Base-by-base conservation (phyloP, 2,888 invertebrate species). In the Hypercompe scribonia region DNA sequence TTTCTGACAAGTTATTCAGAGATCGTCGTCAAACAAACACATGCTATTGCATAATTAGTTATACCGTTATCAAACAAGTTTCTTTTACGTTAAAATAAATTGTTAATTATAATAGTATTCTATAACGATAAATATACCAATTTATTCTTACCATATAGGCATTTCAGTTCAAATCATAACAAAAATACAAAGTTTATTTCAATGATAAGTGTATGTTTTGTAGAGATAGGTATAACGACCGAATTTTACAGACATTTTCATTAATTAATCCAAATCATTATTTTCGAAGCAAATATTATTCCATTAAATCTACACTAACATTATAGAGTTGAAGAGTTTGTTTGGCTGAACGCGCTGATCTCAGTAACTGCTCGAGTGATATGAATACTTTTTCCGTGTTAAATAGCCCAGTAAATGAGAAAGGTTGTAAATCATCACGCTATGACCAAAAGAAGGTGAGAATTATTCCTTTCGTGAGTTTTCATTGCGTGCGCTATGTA, bases 101-200 rank as follows among this genome's bases (percentile, higher is more conserved):
- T 69, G 11, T n/a, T 75, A 77, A 67, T n/a, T 67, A 69, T 70
- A 76, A 72, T 73, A 73, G 73, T 72, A 76, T 75, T 70, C 75
- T 65, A 72, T 76, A 73, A 75, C 75, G 70, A 77, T 82, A 77
- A 79, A 82, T 68, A 79, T 75, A 71, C 81, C 79, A 82, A 82
- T 83, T 79, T 79, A 82, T 81, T 79, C 71, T 69, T 78, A 76
- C 65, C 74, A 81, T 72, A 74, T 74, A 80, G 68, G 69, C 67
- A 50, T n/a, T 74, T 58, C 65, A 42, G 50, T 72, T 33, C 3
- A 54, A 70, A 71, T 46, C 64, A 65, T 33, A 54, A 72, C 71
- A 81, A 73, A 75, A 31, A 77, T 39, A 68, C 18, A 50, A 39
- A 68, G 2, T 31, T 61, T 31, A 42, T 7, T 39, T 21, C 42